Evolutionary conservation across 2,888 invertebrate genomes (phyloP).

Genomic region (Portevinia maculata): DNA sequence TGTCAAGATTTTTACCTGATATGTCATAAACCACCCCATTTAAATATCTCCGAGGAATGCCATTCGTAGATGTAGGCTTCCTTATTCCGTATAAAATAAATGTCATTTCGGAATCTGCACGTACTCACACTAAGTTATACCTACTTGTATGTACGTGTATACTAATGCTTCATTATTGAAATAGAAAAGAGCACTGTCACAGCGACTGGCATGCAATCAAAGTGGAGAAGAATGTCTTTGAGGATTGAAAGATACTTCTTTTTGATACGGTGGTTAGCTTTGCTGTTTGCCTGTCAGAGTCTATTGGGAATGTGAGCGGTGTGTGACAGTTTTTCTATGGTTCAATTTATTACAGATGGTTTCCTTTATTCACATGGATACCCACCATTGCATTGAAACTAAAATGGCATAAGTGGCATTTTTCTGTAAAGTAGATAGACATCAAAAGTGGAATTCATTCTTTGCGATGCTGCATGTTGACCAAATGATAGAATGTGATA

Average conservation of each 20-base stretch:
- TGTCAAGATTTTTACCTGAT: constrained; percentile 68
- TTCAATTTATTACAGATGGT: constrained; percentile 37
- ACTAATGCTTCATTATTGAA: constrained; percentile 59
- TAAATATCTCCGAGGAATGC: constrained; percentile 59
- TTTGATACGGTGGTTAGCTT: background rate
- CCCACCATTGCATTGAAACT: constrained; percentile 19
- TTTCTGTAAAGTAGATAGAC: too few relatives aligned
- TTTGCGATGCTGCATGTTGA: too few relatives aligned
- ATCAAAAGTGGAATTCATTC: too few relatives aligned
- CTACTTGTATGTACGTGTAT: constrained; percentile 1
- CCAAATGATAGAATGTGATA: too few relatives aligned
- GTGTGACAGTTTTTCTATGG: constrained; percentile 32
- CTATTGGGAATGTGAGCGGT: constrained; percentile 51
- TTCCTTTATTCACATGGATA: constrained; percentile 40
- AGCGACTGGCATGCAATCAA: constrained; percentile 66
- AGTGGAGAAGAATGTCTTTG: constrained; percentile 23
- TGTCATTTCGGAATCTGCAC: constrained; percentile 47
- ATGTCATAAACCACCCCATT: constrained; percentile 67
- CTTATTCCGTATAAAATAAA: constrained; percentile 30
- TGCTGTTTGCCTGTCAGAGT: constrained; percentile 47
- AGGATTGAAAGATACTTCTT: background rate
- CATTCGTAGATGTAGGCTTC: constrained; percentile 35
- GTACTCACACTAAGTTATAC: background rate
- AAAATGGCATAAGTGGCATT: background rate
- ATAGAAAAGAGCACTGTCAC: constrained; percentile 57